Percentiles rank a stretch among this genome's conserved stretches.
phyloP scores from a whole-genome alignment of 2,113 vertebrate genomes.

The Sula dactylatra region DNA sequence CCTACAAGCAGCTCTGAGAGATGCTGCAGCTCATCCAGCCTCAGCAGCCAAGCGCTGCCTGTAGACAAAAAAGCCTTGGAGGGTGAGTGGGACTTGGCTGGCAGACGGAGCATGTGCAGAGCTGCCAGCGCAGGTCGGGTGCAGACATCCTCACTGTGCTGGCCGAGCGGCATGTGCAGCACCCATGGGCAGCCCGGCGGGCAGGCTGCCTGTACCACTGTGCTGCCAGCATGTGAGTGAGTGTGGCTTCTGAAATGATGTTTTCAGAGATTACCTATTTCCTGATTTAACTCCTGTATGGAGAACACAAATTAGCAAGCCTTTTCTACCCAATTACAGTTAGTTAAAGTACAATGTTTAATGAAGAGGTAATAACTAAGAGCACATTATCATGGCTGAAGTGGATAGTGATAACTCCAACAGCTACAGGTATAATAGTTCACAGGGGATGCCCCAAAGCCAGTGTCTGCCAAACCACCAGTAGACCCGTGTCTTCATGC shows the following conservation, averaged over 20 bases:
- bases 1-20: not conserved
- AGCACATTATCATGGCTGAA: not conserved
- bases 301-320: not conserved
- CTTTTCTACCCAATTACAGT: no score
- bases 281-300: not conserved
- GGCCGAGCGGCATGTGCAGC: not conserved
- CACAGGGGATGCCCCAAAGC: not conserved
- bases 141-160: not conserved
- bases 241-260: not conserved
- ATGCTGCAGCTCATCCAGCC: slow-evolving; percentile 16
- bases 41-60: slow-evolving; percentile 20
- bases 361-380: not conserved
- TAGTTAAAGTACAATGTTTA: not conserved
- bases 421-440: not conserved
- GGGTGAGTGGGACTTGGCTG: slow-evolving; percentile 60
- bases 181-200: not conserved
- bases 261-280: not conserved
- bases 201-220: not conserved
- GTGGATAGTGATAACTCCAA: not conserved
- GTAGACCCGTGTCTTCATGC: accelerated
- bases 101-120: slow-evolving; percentile 81
- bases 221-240: not conserved
- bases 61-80: slow-evolving; percentile 51
- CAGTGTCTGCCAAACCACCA: not conserved
- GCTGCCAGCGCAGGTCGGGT: slow-evolving; percentile 39